Conservation (phyloP, 1,140 invertebrate genomes). For the Papilio polyxenes region DNA sequence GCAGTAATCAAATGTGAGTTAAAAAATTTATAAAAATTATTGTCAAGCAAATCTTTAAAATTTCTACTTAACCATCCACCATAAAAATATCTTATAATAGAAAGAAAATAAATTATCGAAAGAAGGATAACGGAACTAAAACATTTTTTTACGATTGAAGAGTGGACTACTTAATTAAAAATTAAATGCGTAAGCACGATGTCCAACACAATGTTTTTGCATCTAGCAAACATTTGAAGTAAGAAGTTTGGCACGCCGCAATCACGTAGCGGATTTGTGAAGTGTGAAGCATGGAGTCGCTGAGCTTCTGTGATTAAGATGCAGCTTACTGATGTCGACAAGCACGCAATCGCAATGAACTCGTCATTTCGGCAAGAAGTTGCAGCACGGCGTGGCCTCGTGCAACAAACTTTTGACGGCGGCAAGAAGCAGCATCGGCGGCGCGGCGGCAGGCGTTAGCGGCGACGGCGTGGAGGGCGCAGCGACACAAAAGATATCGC, state of each 20-base stretch:
- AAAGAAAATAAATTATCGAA: not conserved
- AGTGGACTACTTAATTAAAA: not conserved
- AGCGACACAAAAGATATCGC: slow-evolving; percentile 67
- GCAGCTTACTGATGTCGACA: not conserved
- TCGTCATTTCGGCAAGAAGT: not conserved
- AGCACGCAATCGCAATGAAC: not conserved
- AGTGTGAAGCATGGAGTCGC: not conserved
- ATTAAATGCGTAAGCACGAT: not conserved
- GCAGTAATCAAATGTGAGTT: no score
- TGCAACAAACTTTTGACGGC: slow-evolving; percentile 28
- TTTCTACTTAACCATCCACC: no score
- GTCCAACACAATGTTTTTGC: not conserved
- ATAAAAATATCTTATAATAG: no score
- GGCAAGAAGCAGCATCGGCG: slow-evolving; percentile 33
- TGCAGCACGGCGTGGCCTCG: not conserved
- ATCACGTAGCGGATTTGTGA: not conserved
- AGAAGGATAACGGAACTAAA: not conserved
- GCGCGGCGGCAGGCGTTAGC: slow-evolving; percentile 40
- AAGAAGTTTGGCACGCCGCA: not conserved
- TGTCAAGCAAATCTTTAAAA: no score
- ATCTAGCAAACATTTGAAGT: not conserved
- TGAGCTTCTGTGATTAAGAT: not conserved
- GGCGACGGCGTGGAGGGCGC: slow-evolving; percentile 33
- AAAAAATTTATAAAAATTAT: no score
- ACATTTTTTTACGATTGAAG: not conserved